These are phyloP conservation scores for Tiliacea aurago DNA, from an alignment of 2,888 invertebrate species.

Conservation along the genomic window DNA sequence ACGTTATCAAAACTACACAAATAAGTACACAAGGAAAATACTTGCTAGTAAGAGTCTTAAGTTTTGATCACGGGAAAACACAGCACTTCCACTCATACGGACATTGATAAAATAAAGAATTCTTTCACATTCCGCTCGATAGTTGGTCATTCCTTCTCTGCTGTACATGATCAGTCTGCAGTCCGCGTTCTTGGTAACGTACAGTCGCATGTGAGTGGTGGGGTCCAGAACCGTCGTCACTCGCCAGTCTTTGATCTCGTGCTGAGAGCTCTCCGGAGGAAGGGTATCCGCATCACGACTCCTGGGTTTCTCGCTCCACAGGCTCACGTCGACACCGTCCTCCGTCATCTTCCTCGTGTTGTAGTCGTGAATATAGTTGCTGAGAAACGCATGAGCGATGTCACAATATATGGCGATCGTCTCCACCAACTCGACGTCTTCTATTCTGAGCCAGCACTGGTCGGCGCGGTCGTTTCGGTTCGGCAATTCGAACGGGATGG, in stretches of 20 bases:
- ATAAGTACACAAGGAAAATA: slow-evolving; percentile 66
- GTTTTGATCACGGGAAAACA: slow-evolving; percentile 58
- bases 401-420: slow-evolving; percentile 80
- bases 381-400: slow-evolving; percentile 80
- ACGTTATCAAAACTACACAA: slow-evolving; percentile 20
- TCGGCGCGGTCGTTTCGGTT: slow-evolving; percentile 84
- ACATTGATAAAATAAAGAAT: slow-evolving; percentile 83
- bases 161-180: slow-evolving; percentile 85
- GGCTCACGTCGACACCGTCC: slow-evolving; percentile 82
- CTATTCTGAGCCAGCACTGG: slow-evolving; percentile 86
- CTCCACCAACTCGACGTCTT: slow-evolving; percentile 83
- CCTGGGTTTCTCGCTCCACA: slow-evolving; percentile 82
- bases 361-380: slow-evolving; percentile 81
- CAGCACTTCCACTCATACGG: slow-evolving; percentile 71
- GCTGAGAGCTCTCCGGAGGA: slow-evolving; percentile 63
- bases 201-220: slow-evolving; percentile 79
- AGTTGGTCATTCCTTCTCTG: slow-evolving; percentile 83
- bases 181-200: slow-evolving; percentile 81
- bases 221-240: slow-evolving; percentile 82
- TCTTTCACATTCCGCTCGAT: slow-evolving; percentile 81
- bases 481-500: slow-evolving; percentile 84
- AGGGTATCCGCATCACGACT: slow-evolving; percentile 69
- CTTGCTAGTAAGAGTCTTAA: slow-evolving; percentile 58
- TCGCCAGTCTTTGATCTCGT: slow-evolving; percentile 80
- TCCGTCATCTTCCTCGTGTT: slow-evolving; percentile 83